phyloP scores from a whole-genome alignment of 2,888 invertebrate species.

The Oasisia sp. region DNA sequence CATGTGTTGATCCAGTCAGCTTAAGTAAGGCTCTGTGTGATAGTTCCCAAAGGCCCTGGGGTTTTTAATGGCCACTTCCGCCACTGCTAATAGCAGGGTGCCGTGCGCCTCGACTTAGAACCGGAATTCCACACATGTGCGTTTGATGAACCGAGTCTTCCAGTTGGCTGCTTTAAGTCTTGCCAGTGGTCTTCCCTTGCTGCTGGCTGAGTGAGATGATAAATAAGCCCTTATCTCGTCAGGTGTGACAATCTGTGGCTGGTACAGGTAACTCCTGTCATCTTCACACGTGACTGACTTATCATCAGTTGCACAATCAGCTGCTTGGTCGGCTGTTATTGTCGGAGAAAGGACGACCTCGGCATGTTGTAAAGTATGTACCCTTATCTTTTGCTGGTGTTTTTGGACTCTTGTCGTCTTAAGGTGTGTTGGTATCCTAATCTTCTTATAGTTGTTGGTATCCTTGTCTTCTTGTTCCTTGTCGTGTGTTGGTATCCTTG shows the following conservation, averaged over 20 bases:
- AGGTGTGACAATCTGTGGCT: neutral
- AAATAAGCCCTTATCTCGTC: neutral
- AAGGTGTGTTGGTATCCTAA: too few species aligned
- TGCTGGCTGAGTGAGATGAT: neutral
- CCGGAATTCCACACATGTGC: neutral
- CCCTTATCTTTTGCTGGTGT: too few species aligned
- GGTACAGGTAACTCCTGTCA: neutral
- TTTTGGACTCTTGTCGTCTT: neutral
- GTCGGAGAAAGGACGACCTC: neutral
- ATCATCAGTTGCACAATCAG: neutral
- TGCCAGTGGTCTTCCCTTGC: neutral
- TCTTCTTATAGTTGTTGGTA: too few species aligned
- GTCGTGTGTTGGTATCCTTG: too few species aligned
- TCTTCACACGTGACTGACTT: neutral
- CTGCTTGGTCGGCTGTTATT: neutral
- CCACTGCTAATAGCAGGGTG: neutral
- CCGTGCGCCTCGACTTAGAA: neutral
- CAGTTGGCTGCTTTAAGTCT: neutral
- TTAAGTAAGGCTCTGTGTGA: neutral
- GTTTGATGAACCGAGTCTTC: neutral
- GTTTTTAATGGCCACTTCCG: neutral
- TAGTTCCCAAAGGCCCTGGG: neutral
- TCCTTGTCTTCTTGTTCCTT: too few species aligned
- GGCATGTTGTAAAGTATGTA: neutral
- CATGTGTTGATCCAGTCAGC: neutral